Evolutionary conservation across 2,797 vertebrate genomes (phyloP).

Genomic region (Gouania willdenowi): DNA sequence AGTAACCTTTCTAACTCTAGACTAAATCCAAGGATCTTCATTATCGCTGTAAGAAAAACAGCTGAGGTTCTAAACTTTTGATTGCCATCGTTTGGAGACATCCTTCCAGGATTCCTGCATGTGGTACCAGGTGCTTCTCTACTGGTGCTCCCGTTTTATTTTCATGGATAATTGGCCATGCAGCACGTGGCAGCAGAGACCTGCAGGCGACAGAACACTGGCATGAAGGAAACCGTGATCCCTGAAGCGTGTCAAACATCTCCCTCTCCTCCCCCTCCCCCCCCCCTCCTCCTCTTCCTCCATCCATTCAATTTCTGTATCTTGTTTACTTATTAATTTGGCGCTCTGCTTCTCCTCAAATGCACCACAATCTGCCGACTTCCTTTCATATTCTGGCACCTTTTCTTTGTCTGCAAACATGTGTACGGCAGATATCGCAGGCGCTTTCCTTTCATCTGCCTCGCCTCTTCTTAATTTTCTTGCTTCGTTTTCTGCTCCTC

Average conservation of each 20-base stretch:
- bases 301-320: constrained; percentile 13
- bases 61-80: no score
- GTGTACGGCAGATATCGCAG: neutral
- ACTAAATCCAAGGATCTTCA: no score
- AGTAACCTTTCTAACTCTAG: no score
- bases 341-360: neutral
- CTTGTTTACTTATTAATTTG: constrained; percentile 28
- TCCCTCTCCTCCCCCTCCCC: neutral
- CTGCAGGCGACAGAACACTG: constrained; percentile 30
- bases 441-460: constrained; percentile 10
- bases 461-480: constrained; percentile 25
- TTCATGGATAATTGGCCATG: constrained; percentile 50
- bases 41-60: no score
- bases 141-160: constrained; percentile 26
- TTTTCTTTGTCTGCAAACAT: neutral
- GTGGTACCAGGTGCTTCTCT: constrained; percentile 10
- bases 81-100: no score
- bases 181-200: constrained; percentile 44
- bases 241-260: constrained; percentile 24
- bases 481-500: constrained; percentile 11
- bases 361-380: neutral
- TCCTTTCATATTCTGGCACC: no score
- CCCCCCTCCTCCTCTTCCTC: no score
- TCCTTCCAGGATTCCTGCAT: no score
- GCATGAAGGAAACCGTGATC: constrained; percentile 25